Percentiles rank a stretch among this genome's conserved stretches.
These are phyloP conservation scores for Trematocara marginatum DNA, from an alignment of 2,113 vertebrate species.

Conservation along the genomic window DNA sequence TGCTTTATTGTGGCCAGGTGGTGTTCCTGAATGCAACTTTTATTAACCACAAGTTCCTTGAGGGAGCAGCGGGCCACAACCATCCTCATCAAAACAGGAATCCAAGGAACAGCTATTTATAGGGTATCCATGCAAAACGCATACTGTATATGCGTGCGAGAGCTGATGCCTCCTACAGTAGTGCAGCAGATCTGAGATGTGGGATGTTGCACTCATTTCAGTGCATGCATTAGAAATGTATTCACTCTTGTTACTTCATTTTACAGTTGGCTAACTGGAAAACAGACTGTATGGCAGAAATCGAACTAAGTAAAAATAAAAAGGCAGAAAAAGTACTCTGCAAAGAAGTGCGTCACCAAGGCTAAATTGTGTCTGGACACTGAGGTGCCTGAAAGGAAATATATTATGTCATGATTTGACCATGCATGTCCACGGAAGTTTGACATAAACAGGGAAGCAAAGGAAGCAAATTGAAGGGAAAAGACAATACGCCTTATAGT, in stretches of 20 bases:
- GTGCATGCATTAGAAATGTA: background rate
- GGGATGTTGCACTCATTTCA: background rate
- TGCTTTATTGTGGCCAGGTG: conserved; percentile 58
- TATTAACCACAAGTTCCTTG: conserved; percentile 37
- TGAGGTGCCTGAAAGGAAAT: background rate
- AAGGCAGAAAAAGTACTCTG: background rate
- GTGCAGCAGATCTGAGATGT: background rate
- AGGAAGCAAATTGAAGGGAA: background rate
- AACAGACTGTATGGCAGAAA: background rate
- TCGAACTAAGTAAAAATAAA: background rate
- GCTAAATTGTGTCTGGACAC: background rate
- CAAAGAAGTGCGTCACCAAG: background rate
- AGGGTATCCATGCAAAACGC: background rate
- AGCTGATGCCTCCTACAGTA: background rate
- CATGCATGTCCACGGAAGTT: background rate
- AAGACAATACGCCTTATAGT: background rate
- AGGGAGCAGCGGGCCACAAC: conserved; percentile 21
- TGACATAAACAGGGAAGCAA: conserved; percentile 1
- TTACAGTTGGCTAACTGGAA: background rate
- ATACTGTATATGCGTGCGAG: background rate
- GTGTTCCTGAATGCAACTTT: conserved; percentile 33
- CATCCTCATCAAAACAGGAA: conserved; percentile 43
- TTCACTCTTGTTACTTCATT: background rate
- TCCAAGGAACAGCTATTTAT: conserved; percentile 50
- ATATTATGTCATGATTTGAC: background rate